A percentile compares a stretch with the other conserved stretches of the same genome.
Evolutionary conservation across 2,888 invertebrate genomes (phyloP).

Genomic region (Tipula lateralis): DNA sequence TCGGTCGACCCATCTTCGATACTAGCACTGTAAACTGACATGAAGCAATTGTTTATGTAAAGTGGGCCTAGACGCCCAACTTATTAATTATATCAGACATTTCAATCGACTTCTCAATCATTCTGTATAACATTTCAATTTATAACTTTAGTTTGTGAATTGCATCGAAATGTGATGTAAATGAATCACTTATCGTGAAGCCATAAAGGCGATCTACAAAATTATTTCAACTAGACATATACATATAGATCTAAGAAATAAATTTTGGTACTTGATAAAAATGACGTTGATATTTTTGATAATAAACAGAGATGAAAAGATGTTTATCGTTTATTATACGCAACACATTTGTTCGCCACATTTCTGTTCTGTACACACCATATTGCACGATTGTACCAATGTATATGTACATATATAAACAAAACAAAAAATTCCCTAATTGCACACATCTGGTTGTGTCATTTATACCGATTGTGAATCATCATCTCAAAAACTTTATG

Average conservation of each 20-base stretch:
- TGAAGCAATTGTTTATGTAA: too few relatives aligned
- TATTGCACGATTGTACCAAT: not conserved
- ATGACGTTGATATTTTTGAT: not conserved
- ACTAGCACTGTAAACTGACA: too few relatives aligned
- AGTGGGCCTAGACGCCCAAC: too few relatives aligned
- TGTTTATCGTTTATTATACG: not conserved
- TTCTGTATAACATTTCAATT: too few relatives aligned
- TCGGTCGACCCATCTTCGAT: too few relatives aligned
- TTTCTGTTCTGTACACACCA: not conserved
- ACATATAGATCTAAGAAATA: too few relatives aligned
- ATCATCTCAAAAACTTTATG: not conserved
- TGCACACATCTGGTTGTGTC: not conserved
- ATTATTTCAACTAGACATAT: too few relatives aligned
- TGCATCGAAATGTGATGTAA: too few relatives aligned
- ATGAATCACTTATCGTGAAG: too few relatives aligned
- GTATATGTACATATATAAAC: not conserved
- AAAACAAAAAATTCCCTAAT: constrained; percentile 1
- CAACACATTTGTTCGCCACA: not conserved
- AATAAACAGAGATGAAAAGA: not conserved
- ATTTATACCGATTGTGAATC: not conserved
- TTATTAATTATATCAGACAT: too few relatives aligned
- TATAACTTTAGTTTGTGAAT: too few relatives aligned
- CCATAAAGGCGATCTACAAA: not conserved
- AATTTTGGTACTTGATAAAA: not conserved
- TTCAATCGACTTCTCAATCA: too few relatives aligned